Conservation (phyloP, 2,888 invertebrate species). For the Orchestes rusci region DNA sequence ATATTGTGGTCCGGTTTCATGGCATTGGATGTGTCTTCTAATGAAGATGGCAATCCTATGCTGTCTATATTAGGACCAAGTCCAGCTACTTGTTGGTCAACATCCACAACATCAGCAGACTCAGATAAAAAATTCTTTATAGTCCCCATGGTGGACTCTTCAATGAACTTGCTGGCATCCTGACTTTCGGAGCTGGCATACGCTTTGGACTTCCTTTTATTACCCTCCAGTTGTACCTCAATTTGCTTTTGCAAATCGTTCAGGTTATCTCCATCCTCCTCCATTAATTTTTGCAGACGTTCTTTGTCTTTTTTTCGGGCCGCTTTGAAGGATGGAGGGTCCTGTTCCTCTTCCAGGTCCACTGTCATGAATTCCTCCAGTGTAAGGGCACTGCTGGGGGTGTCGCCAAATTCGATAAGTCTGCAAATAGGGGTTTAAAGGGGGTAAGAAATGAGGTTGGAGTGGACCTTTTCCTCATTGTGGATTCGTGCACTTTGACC, state of each 20-base stretch:
- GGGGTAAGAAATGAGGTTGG: no score
- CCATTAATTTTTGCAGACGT: conserved; percentile 66
- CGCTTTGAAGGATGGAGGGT: conserved; percentile 91
- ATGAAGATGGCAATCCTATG: conserved; percentile 54
- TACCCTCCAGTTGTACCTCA: conserved; percentile 62
- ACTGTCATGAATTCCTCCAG: conserved; percentile 96
- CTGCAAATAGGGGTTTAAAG: conserved; percentile 1
- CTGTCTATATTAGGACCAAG: conserved; percentile 67
- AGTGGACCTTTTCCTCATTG: conserved; percentile 70
- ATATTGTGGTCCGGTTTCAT: neutral
- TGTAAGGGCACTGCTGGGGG: conserved; percentile 90
- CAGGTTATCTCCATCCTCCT: conserved; percentile 59
- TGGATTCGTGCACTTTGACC: conserved; percentile 92
- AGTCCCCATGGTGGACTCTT: conserved; percentile 44
- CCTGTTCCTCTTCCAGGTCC: conserved; percentile 92
- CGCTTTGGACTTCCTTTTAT: neutral
- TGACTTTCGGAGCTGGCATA: neutral
- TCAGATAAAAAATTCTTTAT: conserved; percentile 42
- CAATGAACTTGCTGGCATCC: conserved; percentile 44
- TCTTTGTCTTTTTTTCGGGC: conserved; percentile 85
- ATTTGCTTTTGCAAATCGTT: conserved; percentile 80
- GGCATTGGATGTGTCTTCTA: conserved; percentile 44
- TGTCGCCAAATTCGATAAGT: conserved; percentile 64
- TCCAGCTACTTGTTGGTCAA: conserved; percentile 34
- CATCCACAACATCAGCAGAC: conserved; percentile 32